Percentiles rank a stretch among this genome's conserved stretches.
Conservation (phyloP, 2,888 invertebrate species). For the Alviniconcha strummeri region DNA sequence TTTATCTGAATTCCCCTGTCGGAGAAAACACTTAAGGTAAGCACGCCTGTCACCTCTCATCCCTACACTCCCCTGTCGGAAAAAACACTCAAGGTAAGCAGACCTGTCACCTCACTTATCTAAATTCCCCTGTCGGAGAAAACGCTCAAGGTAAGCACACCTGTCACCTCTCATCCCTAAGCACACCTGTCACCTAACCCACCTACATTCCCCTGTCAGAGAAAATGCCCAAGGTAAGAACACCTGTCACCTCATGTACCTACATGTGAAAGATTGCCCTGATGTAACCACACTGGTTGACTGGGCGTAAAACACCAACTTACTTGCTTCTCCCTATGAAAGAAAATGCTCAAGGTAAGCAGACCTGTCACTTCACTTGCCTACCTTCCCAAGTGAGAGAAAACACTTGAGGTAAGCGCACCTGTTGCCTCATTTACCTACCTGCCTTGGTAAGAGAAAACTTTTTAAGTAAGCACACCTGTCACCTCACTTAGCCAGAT, state of each 20-base stretch:
- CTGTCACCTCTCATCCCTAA: not conserved
- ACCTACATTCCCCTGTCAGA: slow-evolving; percentile 53
- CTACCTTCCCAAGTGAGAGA: not conserved
- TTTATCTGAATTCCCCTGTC: slow-evolving; percentile 50
- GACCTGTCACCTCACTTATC: not conserved
- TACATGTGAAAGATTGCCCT: too few species aligned
- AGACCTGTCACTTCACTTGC: not conserved
- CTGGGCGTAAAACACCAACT: too few species aligned
- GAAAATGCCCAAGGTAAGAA: slow-evolving; percentile 61
- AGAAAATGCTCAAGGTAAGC: too few species aligned
- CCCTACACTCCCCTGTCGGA: not conserved
- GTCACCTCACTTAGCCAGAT: slow-evolving; percentile 48
- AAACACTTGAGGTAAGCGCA: not conserved
- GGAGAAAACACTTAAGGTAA: slow-evolving; percentile 63
- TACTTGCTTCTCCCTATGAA: too few species aligned
- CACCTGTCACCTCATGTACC: not conserved
- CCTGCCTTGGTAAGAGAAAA: not conserved
- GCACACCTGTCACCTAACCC: slow-evolving; percentile 55
- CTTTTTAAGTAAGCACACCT: slow-evolving; percentile 45
- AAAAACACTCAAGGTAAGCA: too few species aligned
- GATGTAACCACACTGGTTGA: too few species aligned
- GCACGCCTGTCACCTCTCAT: not conserved
- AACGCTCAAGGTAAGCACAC: not conserved
- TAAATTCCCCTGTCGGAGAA: not conserved
- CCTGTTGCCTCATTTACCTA: not conserved